Evolutionary conservation across 2,113 vertebrate genomes (phyloP), one percentile per base, ranked within the genome.

Genomic region (Tenrec ecaudatus): DNA sequence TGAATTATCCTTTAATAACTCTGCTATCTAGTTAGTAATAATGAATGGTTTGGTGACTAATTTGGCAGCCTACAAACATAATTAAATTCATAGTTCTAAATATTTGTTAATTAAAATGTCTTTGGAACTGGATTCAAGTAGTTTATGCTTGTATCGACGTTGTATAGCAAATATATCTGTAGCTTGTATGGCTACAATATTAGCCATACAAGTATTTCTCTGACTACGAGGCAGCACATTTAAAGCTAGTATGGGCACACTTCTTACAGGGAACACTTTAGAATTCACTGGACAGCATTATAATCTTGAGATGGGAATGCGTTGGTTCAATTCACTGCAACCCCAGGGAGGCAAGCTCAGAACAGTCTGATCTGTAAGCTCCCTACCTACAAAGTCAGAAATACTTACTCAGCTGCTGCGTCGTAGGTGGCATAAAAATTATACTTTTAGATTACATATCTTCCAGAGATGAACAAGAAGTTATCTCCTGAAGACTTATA

Each of bases 401-500:
- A 60, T 38, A 82, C 53, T 64, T 81, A 88, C 79, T 95, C 92
- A 71, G 75, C 68, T 85, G 69, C 17, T 78, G 25, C 82, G 36
- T 66, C 2, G 4, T 22, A 76, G 66, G 87, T 94, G 77, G 62
- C 88, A 38, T 38, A 82, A 6, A 93, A 94, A 95, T 95, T 93
- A 86, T 53, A 38, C 91, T 95, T 94, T 76, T 79, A 92, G 66
- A 89, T 80, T 89, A 86, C 58, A 33, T 19, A 76, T 92, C 89
- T 95, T 19, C 60, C 82, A 88, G 47, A 84, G 62, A 83, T 81
- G 88, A 96, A 89, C 71, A 96, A 90, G 82, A 93, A 95, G 53
- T 81, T 92, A 79, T 82, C 82, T 68, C 33, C 69, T 43, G 75
- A 66, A 94, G 89, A 94, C 93, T 58, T 92, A 60, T 86, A 95